Conservation (phyloP, 1,140 invertebrate species). For the Tetramorium simillimum region DNA sequence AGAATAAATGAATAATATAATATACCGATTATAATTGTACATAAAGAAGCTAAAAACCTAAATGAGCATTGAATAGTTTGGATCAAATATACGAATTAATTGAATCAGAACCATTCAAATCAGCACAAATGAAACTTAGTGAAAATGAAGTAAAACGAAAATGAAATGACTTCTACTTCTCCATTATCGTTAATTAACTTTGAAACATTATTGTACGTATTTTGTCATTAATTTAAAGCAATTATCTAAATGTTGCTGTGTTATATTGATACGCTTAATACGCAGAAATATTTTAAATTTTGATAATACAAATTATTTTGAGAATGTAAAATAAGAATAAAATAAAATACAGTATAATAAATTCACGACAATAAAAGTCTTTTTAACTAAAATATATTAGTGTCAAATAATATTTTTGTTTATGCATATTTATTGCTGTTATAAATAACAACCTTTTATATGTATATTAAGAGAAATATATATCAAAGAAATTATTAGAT, state of each 20-base stretch:
- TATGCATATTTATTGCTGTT: neutral
- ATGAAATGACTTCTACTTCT: neutral
- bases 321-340: neutral
- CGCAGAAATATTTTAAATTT: neutral
- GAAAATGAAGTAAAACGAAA: neutral
- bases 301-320: neutral
- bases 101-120: neutral
- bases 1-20: neutral
- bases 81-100: neutral
- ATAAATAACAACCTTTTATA: neutral
- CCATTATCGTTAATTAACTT: constrained; percentile 45
- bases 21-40: neutral
- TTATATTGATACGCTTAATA: neutral
- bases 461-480: neutral
- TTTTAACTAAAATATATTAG: neutral
- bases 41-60: neutral
- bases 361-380: neutral
- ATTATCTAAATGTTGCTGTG: neutral
- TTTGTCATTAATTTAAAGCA: neutral
- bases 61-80: neutral
- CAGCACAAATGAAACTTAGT: neutral
- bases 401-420: neutral
- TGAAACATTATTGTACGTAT: neutral
- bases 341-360: neutral
- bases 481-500: neutral